Evolutionary conservation across 2,797 vertebrate species (phyloP), one percentile per base, ranked within the genome.

Genomic region (Semaprochilodus insignis): DNA sequence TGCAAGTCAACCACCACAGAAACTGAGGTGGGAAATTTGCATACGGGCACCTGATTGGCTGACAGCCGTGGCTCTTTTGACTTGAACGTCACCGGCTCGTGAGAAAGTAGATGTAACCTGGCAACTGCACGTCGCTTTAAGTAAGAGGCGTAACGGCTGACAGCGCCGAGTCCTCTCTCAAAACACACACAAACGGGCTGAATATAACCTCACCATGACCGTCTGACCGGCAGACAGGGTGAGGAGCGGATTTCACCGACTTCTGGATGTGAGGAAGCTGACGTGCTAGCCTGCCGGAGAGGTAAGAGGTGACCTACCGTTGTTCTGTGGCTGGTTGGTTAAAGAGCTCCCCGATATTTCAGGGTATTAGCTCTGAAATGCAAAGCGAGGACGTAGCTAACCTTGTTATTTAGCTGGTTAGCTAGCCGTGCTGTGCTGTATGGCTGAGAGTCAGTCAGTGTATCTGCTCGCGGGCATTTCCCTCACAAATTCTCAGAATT

Each of bases 1-100:
- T 55, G 48, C 44, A 4, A 52, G 27, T 6, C 16, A 3, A 5
- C 23, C 63, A 31, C 25, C 25, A 6, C 62, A 71, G 51, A 16
- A 55, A 4, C 2, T 27, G 54, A 23, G 1, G 16, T 3, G 0
- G 44, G 10, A 15, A 4, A 86, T 86, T 85, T 80, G 69, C 76
- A 81, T 88, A 2, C 79, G 34, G 60, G 2, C 21, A 57, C 34
- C 54, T 57, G 79, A 88, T 88, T 86, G 85, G 87, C 19, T 79
- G 51, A 2, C 21, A 8, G 25, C n/a, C 2, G 63, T 21, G 65
- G 25, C 57, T 81, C 13, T 40, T 82, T 77, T 85, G 81, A 67
- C 1, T n/a, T 4, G 89, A 90, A 92, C 63, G 91, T 93, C 90
- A 89, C 31, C 2, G 6, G 5, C 16, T 19, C 31, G 36, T 21